Conservation (phyloP, 2,888 invertebrate species). For the Spisula subtruncata region DNA sequence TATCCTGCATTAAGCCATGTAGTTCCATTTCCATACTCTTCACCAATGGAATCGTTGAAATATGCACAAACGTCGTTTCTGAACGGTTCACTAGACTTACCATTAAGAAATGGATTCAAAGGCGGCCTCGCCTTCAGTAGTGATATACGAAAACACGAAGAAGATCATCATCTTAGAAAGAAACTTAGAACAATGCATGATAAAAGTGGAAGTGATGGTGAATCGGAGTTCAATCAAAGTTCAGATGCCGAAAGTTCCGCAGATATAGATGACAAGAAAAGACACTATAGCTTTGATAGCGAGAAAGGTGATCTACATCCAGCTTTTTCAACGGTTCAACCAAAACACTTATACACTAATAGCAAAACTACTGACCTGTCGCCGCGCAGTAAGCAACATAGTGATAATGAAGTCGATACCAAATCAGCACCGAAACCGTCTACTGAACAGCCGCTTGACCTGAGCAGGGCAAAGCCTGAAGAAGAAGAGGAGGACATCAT, state of each 20-base stretch:
- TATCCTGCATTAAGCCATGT: constrained; percentile 76
- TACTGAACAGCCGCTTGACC: constrained; percentile 91
- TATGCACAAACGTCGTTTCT: constrained; percentile 57
- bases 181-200: constrained; percentile 60
- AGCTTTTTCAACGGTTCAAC: constrained; percentile 19
- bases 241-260: constrained; percentile 69
- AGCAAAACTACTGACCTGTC: constrained; percentile 3
- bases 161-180: constrained; percentile 59
- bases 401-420: background rate
- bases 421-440: constrained; percentile 88
- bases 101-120: constrained; percentile 34
- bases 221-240: constrained; percentile 68
- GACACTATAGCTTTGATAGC: constrained; percentile 65
- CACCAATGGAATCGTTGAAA: constrained; percentile 66
- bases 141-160: constrained; percentile 43
- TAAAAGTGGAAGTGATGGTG: constrained; percentile 66
- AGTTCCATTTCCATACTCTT: constrained; percentile 70
- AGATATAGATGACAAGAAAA: constrained; percentile 58
- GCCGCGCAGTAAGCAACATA: background rate
- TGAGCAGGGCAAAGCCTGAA: constrained; percentile 90
- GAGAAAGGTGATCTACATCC: constrained; percentile 36
- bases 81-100: constrained; percentile 40
- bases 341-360: background rate
- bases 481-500: constrained; percentile 50
- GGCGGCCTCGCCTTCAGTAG: constrained; percentile 21